Evolutionary conservation across 2,113 vertebrate genomes (phyloP).

Genomic region (Gymnorhina tibicen): DNA sequence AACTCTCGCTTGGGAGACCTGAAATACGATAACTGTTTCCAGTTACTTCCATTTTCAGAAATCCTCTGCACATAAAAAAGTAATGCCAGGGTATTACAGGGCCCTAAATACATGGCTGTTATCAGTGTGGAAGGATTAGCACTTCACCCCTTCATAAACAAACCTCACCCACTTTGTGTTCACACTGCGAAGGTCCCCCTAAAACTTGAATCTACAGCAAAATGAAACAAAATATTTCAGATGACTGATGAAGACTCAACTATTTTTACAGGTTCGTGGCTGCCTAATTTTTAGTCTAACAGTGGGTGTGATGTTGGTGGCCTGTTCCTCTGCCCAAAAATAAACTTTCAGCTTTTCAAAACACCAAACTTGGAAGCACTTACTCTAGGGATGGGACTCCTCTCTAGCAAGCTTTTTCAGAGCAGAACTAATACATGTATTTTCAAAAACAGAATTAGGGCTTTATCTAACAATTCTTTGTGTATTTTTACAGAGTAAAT

Average conservation of each 20-base stretch:
- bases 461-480: not conserved
- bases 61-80: not conserved
- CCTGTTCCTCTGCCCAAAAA: not conserved
- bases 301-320: not conserved
- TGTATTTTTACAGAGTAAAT: not conserved
- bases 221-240: not conserved
- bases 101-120: not conserved
- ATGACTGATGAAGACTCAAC: not conserved
- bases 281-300: not conserved
- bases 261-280: not conserved
- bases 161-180: not conserved
- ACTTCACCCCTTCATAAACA: not conserved
- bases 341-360: not conserved
- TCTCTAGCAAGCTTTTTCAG: not conserved
- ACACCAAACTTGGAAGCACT: not conserved
- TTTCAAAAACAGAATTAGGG: not conserved
- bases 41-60: conserved; percentile 47
- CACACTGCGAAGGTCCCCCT: not conserved
- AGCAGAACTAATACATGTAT: not conserved
- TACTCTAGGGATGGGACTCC: not conserved
- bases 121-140: not conserved
- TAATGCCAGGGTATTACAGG: not conserved
- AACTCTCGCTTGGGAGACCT: conserved; percentile 25
- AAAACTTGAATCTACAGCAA: not conserved
- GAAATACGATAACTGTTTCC: conserved; percentile 41